Conservation (phyloP, 2,797 vertebrate genomes). For the Lepus townsendii region DNA sequence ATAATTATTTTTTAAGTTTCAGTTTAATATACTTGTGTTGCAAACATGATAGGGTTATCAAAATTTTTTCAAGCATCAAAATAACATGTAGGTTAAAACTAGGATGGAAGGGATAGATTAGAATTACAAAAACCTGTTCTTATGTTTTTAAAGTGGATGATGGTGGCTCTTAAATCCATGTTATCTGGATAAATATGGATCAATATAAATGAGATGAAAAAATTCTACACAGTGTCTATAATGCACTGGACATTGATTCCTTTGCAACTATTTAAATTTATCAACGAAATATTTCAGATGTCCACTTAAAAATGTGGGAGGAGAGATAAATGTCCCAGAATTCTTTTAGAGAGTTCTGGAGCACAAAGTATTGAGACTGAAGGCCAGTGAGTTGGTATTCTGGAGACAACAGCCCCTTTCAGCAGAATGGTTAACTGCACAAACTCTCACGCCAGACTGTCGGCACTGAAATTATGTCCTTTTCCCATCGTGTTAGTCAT, state of each 20-base stretch:
- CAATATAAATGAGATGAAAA: background rate
- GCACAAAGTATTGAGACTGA: constrained; percentile 5
- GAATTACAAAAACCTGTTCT: constrained; percentile 29
- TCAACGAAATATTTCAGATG: constrained; percentile 17
- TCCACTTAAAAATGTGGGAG: constrained; percentile 21
- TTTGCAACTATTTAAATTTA: constrained; percentile 46
- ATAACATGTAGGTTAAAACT: constrained; percentile 5
- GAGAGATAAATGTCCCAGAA: background rate
- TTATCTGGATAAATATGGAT: constrained; percentile 3
- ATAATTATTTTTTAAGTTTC: constrained; percentile 1
- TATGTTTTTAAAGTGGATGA: constrained; percentile 27
- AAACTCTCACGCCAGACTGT: background rate
- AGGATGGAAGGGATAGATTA: background rate
- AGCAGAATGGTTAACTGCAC: background rate
- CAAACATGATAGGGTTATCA: background rate
- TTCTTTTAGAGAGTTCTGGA: background rate
- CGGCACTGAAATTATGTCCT: constrained; percentile 34
- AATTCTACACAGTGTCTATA: background rate
- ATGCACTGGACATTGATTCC: background rate
- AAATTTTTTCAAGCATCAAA: constrained; percentile 8
- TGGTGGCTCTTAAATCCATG: constrained; percentile 28
- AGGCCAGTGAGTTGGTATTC: background rate
- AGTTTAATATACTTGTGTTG: background rate
- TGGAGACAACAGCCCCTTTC: background rate
- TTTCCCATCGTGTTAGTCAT: constrained; percentile 23